Conservation (phyloP, 1,140 invertebrate species). For the Lepeophtheirus salmonis region DNA sequence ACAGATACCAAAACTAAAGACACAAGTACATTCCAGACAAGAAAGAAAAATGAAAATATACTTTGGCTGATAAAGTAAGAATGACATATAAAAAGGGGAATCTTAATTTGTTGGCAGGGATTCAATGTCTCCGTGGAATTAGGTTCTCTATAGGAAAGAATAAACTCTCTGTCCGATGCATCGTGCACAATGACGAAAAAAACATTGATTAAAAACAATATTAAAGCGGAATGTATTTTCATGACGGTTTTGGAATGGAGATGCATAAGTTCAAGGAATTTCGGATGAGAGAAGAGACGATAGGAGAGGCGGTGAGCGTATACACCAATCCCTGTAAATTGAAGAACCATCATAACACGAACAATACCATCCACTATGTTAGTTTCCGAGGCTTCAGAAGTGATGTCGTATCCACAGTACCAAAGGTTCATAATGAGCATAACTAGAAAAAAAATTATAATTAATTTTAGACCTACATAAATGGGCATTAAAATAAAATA, state of each 20-base stretch:
- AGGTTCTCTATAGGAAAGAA: neutral
- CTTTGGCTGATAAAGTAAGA: neutral
- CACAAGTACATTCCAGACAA: slow-evolving; percentile 15
- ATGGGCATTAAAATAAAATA: no score
- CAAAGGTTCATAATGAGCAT: no score
- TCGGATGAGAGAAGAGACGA: slow-evolving; percentile 14
- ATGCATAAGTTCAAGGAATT: slow-evolving; percentile 15
- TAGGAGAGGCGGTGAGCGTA: slow-evolving; percentile 15
- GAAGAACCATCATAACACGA: slow-evolving; percentile 1
- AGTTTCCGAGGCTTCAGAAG: no score
- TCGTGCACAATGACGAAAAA: slow-evolving; percentile 5
- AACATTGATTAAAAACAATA: neutral
- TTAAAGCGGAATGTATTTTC: slow-evolving; percentile 5
- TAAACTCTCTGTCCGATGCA: neutral
- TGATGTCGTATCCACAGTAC: no score
- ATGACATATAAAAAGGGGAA: slow-evolving; percentile 9
- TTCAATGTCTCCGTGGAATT: slow-evolving; percentile 1
- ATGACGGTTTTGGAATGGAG: slow-evolving; percentile 17
- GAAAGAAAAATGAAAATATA: slow-evolving; percentile 15
- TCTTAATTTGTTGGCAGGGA: slow-evolving; percentile 3
- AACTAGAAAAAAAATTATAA: no score
- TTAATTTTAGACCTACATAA: no score
- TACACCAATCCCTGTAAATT: slow-evolving; percentile 2
- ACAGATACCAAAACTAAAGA: neutral
- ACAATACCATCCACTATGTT: slow-evolving; percentile 13